Evolutionary conservation across 2,888 invertebrate genomes (phyloP).

Genomic region (Cheilosia urbana): DNA sequence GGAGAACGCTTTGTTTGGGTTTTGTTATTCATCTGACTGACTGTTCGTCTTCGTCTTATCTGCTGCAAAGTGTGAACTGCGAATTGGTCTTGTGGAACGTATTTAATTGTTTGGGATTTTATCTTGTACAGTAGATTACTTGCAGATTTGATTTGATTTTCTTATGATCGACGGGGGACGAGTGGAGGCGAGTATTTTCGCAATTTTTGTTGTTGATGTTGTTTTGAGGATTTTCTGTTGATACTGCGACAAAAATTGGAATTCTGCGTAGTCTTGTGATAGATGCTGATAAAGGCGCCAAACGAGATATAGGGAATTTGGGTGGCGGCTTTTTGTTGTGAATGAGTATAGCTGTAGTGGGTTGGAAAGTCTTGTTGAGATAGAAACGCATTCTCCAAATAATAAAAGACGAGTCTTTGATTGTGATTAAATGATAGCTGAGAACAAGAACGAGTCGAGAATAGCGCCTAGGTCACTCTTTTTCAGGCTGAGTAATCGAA

Average conservation of each 20-base stretch:
- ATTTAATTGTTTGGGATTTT: constrained; percentile 59
- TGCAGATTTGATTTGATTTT: constrained; percentile 17
- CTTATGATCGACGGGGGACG: not conserved
- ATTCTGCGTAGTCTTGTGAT: not conserved
- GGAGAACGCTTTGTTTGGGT: constrained; percentile 38
- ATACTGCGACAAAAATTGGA: not conserved
- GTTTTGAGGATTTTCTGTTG: not conserved
- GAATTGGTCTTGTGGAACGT: constrained; percentile 52
- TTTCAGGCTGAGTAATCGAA: no score
- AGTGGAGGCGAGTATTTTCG: not conserved
- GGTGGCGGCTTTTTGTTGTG: no score
- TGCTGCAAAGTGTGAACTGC: not conserved
- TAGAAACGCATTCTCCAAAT: no score
- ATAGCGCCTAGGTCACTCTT: no score
- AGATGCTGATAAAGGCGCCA: not conserved
- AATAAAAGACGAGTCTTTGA: no score
- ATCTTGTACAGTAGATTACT: constrained; percentile 12
- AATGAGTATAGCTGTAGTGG: not conserved
- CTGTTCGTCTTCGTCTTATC: not conserved
- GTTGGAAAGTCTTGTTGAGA: not conserved
- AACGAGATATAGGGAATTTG: no score
- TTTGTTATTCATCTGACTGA: not conserved
- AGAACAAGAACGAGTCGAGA: no score
- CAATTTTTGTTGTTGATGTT: not conserved
- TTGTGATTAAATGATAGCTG: no score